phyloP scores from a whole-genome alignment of 2,113 vertebrate species.

The Archilochus colubris region DNA sequence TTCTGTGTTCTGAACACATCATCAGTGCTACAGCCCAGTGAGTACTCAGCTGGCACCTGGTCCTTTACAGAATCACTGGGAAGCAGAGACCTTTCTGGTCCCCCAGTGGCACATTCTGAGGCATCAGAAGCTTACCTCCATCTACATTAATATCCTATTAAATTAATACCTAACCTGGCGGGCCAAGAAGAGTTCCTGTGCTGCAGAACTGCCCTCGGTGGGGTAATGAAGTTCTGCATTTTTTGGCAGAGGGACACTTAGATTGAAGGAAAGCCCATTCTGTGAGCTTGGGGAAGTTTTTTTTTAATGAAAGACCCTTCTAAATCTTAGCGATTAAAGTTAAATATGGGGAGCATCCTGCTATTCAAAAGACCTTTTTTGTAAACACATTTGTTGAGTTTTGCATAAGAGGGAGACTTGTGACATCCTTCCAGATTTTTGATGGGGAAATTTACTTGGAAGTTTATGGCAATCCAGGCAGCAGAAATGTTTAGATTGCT shows the following conservation, averaged over 20 bases:
- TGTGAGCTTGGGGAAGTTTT: neutral
- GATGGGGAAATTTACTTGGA: neutral
- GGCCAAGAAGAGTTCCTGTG: neutral
- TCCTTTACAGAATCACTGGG: neutral
- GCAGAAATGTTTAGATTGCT: neutral
- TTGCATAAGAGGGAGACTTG: neutral
- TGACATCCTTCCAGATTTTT: neutral
- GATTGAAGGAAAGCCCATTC: neutral
- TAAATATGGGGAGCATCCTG: neutral
- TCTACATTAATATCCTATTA: neutral
- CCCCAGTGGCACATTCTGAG: neutral
- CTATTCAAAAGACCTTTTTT: neutral
- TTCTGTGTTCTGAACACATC: neutral
- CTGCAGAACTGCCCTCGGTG: neutral
- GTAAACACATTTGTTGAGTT: neutral
- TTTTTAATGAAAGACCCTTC: neutral
- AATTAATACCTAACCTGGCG: neutral
- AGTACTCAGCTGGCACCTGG: rapidly evolving
- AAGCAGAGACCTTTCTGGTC: neutral
- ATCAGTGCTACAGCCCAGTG: rapidly evolving
- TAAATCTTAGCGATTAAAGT: neutral
- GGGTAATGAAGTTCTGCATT: neutral
- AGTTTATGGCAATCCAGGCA: neutral
- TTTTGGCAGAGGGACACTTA: neutral
- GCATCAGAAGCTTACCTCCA: neutral